Evolutionary conservation across 2,113 vertebrate species (phyloP), one percentile per base, ranked within the genome.

Genomic region (Myxocyprinus asiaticus): DNA sequence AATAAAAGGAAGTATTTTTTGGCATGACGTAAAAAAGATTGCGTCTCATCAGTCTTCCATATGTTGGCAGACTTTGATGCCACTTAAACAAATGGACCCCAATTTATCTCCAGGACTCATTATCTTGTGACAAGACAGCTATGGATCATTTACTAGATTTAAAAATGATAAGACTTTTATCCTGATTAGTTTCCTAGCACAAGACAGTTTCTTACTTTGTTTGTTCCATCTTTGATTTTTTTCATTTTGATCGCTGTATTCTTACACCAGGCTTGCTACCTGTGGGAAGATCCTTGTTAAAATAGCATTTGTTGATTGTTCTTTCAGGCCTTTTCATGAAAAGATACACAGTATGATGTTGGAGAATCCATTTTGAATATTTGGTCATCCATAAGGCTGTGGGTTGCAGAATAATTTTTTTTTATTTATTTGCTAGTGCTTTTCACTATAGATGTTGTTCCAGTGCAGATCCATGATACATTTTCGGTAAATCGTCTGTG

Each of bases 91-190:
- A 78, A 67, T 7, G 9, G 47, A 73, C 81, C 17, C 4, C 59
- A 63, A 75, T 79, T 64, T 9, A 79, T 75, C 64, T 69, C 69
- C 7, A 17, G 17, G 43, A 79, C 67, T 59, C 58, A 50, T 75
- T 72, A 64, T 14, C 48, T 43, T 55, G 56, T 64, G 11, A 73
- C 75, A 4, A 78, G 76, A 82, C 10, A 42, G 45, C 68, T 47
- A 47, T 62, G 51, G 22, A 82, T 58, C 81, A 67, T 77, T 77
- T 77, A 48, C 45, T 66, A 61, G 56, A 77, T 78, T 67, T 44
- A 44, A 67, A 45, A 82, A 77, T 55, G 22, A 51, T 48, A 0
- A 47, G 51, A 45, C 61, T 33, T 33, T 33, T 33, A 33, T 33
- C 22, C 22, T 3, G 22, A 33, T 33, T 33, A 33, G 22, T 33